These are phyloP conservation scores for Labeo calbasu DNA, from an alignment of 2,797 vertebrate genomes.

Conservation along the genomic window DNA sequence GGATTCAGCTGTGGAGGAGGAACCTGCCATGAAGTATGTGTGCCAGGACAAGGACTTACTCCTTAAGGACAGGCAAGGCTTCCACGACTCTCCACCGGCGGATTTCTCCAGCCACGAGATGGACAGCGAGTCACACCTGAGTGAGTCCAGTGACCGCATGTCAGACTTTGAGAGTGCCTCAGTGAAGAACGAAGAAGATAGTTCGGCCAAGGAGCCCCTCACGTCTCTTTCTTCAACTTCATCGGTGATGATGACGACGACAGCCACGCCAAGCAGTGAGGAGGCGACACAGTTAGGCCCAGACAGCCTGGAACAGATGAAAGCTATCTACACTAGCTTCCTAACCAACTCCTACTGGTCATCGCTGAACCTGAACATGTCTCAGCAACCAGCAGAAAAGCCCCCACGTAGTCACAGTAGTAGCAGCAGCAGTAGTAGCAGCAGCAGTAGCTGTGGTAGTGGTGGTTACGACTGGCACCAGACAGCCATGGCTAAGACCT, in stretches of 20 bases:
- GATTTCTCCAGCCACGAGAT: constrained; percentile 97
- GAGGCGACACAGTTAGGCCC: constrained; percentile 84
- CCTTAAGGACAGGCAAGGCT: constrained; percentile 84
- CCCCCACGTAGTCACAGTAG: constrained; percentile 83
- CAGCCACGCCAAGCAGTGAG: constrained; percentile 74
- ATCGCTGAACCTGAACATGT: constrained; percentile 91
- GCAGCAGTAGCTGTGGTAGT: constrained; percentile 94
- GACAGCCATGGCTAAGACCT: constrained; percentile 94
- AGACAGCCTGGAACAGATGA: constrained; percentile 98
- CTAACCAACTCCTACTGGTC: constrained; percentile 99
- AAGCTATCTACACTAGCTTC: constrained; percentile 98
- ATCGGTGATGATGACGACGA: constrained; percentile 69
- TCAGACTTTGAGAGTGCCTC: constrained; percentile 94
- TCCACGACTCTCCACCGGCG: constrained; percentile 90
- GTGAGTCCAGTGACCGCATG: constrained; percentile 97
- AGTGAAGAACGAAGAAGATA: constrained; percentile 94
- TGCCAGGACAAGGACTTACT: constrained; percentile 91
- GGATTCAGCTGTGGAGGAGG: constrained; percentile 86
- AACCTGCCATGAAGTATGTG: constrained; percentile 87
- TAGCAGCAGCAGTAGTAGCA: constrained; percentile 94
- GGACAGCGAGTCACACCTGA: constrained; percentile 98
- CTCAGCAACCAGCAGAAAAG: constrained; percentile 87
- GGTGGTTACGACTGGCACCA: constrained; percentile 98
- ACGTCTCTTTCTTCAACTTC: constrained; percentile 72
- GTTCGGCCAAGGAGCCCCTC: constrained; percentile 84